Conservation (phyloP, 2,888 invertebrate genomes). For the Ernsta delagoae region DNA sequence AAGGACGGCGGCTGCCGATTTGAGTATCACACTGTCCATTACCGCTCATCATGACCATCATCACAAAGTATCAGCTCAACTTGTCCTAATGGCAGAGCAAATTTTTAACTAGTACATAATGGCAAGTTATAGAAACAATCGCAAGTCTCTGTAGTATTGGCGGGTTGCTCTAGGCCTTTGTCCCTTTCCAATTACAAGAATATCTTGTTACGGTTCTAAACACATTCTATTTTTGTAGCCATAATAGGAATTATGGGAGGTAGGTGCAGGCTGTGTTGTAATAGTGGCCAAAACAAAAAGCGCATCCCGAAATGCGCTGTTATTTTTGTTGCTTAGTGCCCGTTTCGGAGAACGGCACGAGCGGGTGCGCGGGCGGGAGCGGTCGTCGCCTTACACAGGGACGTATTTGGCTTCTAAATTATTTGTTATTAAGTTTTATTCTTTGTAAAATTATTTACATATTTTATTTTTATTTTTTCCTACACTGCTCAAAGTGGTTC, state of each 20-base stretch:
- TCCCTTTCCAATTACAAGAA: neutral
- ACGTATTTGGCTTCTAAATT: slow-evolving; percentile 55
- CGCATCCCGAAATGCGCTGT: slow-evolving; percentile 76
- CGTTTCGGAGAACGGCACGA: slow-evolving; percentile 76
- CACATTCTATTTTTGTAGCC: neutral
- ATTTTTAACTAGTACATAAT: neutral
- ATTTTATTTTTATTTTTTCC: no score
- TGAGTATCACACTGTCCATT: slow-evolving; percentile 44
- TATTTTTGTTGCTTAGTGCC: slow-evolving; percentile 81
- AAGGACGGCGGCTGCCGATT: slow-evolving; percentile 57
- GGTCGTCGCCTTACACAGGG: slow-evolving; percentile 81
- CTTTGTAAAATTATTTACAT: no score
- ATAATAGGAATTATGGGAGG: neutral
- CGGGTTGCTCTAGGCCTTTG: neutral
- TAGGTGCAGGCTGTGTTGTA: slow-evolving; percentile 53
- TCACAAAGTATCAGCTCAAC: slow-evolving; percentile 1
- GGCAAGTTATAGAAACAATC: no score
- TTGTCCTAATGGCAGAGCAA: neutral
- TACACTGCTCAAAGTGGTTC: no score
- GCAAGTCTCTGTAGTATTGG: no score
- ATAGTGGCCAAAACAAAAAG: slow-evolving; percentile 76
- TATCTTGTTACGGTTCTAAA: neutral
- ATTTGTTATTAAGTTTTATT: no score
- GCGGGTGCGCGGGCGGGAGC: slow-evolving; percentile 73
- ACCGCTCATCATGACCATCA: slow-evolving; percentile 37